These are phyloP conservation scores for Aricia agestis DNA, from an alignment of 1,140 invertebrate species.

Conservation along the genomic window DNA sequence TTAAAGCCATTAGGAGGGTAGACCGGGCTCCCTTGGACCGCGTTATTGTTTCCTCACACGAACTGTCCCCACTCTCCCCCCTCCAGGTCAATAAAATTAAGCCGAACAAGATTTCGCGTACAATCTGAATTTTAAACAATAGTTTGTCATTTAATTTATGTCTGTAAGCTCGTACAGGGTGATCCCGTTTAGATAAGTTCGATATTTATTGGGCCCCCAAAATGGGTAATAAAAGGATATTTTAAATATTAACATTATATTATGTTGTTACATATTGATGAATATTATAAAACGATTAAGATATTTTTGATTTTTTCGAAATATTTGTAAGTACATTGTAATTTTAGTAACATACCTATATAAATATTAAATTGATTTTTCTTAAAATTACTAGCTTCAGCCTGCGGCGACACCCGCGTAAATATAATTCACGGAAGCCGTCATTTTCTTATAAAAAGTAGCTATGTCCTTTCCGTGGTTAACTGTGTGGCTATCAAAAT, in stretches of 20 bases:
- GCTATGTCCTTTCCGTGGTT: no score
- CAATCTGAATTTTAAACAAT: constrained; percentile 73
- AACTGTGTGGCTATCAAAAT: no score
- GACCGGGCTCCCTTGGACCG: constrained; percentile 45
- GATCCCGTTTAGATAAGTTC: constrained; percentile 18
- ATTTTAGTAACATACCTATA: no score
- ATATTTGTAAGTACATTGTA: no score
- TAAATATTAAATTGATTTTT: no score
- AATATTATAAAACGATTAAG: not conserved
- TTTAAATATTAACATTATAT: no score
- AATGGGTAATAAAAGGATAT: not conserved
- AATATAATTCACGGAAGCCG: no score
- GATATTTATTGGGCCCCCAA: not conserved
- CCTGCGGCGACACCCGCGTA: no score
- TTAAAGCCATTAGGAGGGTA: constrained; percentile 62
- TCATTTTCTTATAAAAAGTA: no score
- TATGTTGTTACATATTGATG: no score
- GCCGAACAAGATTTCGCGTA: constrained; percentile 66
- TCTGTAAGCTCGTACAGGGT: constrained; percentile 31
- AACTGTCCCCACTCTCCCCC: constrained; percentile 38
- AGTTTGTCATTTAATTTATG: constrained; percentile 73
- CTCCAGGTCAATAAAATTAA: constrained; percentile 65
- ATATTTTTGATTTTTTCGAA: no score
- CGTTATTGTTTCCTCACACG: constrained; percentile 58
- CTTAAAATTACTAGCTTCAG: no score